Conservation (phyloP, 2,113 vertebrate species). For the Channa argus region DNA sequence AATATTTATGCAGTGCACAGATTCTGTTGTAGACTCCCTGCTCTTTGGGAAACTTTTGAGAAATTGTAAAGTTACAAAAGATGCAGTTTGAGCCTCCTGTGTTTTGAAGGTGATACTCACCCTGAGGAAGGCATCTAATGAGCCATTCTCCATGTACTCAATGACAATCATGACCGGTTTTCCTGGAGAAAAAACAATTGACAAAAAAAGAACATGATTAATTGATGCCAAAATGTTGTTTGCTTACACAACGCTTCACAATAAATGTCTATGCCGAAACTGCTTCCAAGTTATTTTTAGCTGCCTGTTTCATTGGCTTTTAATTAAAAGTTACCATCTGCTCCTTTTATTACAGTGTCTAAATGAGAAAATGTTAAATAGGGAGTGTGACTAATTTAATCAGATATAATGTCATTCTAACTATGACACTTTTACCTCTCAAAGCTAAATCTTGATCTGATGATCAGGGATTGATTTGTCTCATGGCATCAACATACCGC, state of each 20-base stretch:
- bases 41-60: conserved; percentile 38
- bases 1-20: conserved; percentile 54
- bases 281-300: conserved; percentile 65
- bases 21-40: conserved; percentile 53
- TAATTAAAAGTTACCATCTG: conserved; percentile 79
- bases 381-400: conserved; percentile 52
- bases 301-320: conserved; percentile 65
- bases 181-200: conserved; percentile 80
- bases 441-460: conserved; percentile 11
- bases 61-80: conserved; percentile 29
- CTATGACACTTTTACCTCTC: conserved; percentile 17
- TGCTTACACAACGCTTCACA: conserved; percentile 42
- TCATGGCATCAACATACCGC: neutral
- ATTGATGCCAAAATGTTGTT: conserved; percentile 61
- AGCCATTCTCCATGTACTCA: conserved; percentile 99
- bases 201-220: conserved; percentile 52
- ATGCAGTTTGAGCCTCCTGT: conserved; percentile 19
- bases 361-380: conserved; percentile 66
- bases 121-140: conserved; percentile 97
- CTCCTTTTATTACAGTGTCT: conserved; percentile 68
- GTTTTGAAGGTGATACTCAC: conserved; percentile 80
- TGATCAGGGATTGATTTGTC: neutral
- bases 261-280: conserved; percentile 27
- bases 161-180: conserved; percentile 99
- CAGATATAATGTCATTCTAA: conserved; percentile 47